Conservation (phyloP, 2,113 vertebrate species). For the Zosterops hypoxanthus region DNA sequence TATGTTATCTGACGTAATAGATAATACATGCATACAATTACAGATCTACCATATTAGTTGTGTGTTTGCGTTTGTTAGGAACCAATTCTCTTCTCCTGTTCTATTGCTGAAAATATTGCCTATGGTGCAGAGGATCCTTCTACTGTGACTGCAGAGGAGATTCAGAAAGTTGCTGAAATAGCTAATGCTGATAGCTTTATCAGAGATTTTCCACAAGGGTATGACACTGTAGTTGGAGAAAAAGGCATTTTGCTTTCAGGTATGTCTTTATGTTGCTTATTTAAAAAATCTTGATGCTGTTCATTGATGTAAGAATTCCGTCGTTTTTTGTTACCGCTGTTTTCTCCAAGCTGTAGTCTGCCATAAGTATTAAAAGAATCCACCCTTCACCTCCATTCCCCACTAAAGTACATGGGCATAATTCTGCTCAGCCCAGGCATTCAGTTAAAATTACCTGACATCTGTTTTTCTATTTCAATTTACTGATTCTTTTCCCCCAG, state of each 20-base stretch:
- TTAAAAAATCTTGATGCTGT: neutral
- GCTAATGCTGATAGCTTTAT: constrained; percentile 91
- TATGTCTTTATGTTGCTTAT: constrained; percentile 47
- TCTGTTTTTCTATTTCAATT: neutral
- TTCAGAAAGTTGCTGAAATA: constrained; percentile 83
- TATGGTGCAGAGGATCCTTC: constrained; percentile 86
- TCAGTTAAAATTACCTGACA: neutral
- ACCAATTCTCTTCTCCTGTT: constrained; percentile 94
- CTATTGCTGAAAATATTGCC: constrained; percentile 95
- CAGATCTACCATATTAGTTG: neutral
- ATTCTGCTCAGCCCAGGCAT: neutral
- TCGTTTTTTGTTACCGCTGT: neutral
- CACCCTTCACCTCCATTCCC: neutral
- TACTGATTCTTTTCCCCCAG: constrained; percentile 61
- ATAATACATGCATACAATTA: neutral
- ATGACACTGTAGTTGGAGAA: constrained; percentile 92
- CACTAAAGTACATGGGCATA: neutral
- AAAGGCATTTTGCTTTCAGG: constrained; percentile 96
- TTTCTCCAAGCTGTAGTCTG: neutral
- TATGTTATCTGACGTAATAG: neutral
- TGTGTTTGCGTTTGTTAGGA: constrained; percentile 76
- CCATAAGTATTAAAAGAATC: neutral
- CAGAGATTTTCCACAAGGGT: constrained; percentile 87
- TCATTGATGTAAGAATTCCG: neutral
- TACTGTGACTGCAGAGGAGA: constrained; percentile 81